Evolutionary conservation across 1,140 invertebrate species (phyloP), one percentile per base, ranked within the genome.

Genomic region (Delia radicum): DNA sequence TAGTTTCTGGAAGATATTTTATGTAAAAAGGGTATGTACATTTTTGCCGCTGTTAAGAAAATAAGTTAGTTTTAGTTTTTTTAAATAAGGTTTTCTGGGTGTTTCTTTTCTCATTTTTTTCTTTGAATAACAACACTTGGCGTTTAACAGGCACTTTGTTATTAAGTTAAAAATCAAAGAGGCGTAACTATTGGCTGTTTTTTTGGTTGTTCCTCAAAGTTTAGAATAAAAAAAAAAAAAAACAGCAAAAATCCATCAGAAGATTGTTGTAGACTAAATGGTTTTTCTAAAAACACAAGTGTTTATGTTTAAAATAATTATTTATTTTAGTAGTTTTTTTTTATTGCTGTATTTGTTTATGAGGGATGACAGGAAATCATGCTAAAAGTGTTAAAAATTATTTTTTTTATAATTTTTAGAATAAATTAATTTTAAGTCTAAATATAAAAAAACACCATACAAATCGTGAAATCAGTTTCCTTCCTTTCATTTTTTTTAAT

Each of bases 401-500:
- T 55, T 21, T 24, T 55, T 55, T 15, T 18, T 55, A 55, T 55
- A 55, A 24, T 21, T 55, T 48, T 15, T 48, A 48, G 48, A 15
- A 55, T 55, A 55, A 24, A 55, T 42, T 42, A 42, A 42, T 37
- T 37, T 37, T 10, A 13, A n/a, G n/a, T n/a, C n/a, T n/a, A n/a
- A n/a, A n/a, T n/a, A n/a, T n/a, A n/a, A n/a, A n/a, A n/a, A n/a
- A n/a, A n/a, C n/a, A n/a, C n/a, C n/a, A n/a, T n/a, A 55, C 3
- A 2, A 21, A 55, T 21, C n/a, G n/a, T 31, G 28, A 31, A 67
- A 31, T 67, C 27, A 69, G 31, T 69, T 69, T 69, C 65, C 65
- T 33, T 69, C 29, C 29, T 69, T 69, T 69, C 18, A 21, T 67
- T 69, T 37, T 21, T 10, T 69, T 33, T 33, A 69, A 69, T 69